Percentiles rank a stretch among this genome's conserved stretches.
Conservation (phyloP, 1,140 invertebrate genomes). For the Eueides isabella region DNA sequence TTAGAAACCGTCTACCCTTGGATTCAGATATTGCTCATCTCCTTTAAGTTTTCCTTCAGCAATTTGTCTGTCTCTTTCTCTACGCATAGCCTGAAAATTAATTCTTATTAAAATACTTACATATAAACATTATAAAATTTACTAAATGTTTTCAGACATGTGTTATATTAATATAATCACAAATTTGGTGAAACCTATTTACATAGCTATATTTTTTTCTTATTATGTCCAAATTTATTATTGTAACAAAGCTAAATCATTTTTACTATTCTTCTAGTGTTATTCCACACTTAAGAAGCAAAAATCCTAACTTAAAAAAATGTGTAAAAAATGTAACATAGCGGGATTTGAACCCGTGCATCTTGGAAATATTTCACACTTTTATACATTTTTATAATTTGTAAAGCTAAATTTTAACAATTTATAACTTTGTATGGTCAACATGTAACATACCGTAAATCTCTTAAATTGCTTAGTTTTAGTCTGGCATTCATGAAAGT, state of each 20-base stretch:
- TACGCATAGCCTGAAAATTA: constrained; percentile 48
- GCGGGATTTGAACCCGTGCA: no score
- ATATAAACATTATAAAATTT: background rate
- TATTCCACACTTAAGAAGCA: no score
- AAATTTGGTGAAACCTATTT: background rate
- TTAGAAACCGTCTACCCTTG: constrained; percentile 69
- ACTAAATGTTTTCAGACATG: no score
- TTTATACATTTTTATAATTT: no score
- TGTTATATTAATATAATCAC: background rate
- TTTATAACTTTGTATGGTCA: background rate
- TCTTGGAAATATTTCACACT: no score
- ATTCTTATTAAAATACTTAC: background rate
- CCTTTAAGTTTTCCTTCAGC: constrained; percentile 68
- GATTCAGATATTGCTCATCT: constrained; percentile 66
- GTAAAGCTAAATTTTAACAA: background rate
- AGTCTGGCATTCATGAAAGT: constrained; percentile 86
- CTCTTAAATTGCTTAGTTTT: constrained; percentile 83
- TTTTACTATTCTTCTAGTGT: no score
- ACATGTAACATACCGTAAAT: constrained; percentile 68
- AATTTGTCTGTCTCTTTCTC: constrained; percentile 52
- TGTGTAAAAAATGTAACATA: no score
- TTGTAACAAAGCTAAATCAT: no score
- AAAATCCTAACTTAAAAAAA: no score
- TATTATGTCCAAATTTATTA: no score
- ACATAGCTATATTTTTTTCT: background rate